Evolutionary conservation across 2,113 vertebrate species (phyloP), one percentile per base, ranked within the genome.

Genomic region (Motacilla tschutschensis): DNA sequence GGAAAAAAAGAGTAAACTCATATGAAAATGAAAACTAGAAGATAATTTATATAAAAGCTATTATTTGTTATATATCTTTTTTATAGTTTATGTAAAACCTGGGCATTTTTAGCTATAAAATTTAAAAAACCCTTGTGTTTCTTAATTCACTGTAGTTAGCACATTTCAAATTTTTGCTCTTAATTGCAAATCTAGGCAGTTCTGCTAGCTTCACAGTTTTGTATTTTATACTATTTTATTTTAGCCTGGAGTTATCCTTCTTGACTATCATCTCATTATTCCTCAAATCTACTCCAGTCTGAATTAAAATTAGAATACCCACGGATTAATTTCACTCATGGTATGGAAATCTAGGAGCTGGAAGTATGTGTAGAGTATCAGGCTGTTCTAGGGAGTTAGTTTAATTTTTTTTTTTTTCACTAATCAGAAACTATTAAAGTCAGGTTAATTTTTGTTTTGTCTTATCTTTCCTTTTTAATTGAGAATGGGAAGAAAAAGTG

Each of bases 121-220:
- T 11, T 12, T 9, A n/a, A 53, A 36, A 6, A 24, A 0, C 3
- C 2, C 4, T 5, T 18, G 4, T 26, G 3, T 71, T 4, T 63
- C 44, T 59, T 46, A 62, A 53, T 55, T 71, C 3, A 40, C 12
- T 46, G 26, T 53, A 70, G 20, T 62, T 10, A 29, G 4, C 7
- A 12, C 5, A 8, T 58, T 41, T 63, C 14, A 74, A 43, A 78
- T 24, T 65, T 40, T 43, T 60, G 8, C 44, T 53, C 3, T 73
- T 50, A n/a, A 55, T 51, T 78, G 14, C 46, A 72, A 35, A 12
- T 8, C 2, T 80, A 3, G 43, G 5, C 11, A 62, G 20, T 76
- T 82, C 15, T 8, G 3, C 3, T 28, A 24, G 10, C 65, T 55
- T 55, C 18, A 17, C 21, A n/a, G 9, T 74, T 78, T 59, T 3